These are phyloP conservation scores for Tetragnatha versicolor DNA, from an alignment of 1,140 invertebrate genomes.

Conservation along the genomic window DNA sequence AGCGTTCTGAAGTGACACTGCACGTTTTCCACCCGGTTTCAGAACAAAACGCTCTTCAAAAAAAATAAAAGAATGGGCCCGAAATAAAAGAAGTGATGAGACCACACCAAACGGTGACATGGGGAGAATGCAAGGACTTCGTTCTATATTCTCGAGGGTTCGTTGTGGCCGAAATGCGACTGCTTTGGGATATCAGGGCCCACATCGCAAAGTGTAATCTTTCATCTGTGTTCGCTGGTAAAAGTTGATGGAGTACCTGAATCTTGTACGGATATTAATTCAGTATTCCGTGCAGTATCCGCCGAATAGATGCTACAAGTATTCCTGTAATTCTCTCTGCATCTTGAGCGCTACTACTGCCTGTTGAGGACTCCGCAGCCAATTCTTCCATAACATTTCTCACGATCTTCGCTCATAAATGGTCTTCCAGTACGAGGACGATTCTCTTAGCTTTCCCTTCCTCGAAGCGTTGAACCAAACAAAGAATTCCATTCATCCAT, in stretches of 20 bases:
- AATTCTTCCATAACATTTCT: background rate
- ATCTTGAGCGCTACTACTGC: background rate
- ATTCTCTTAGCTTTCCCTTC: background rate
- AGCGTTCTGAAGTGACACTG: background rate
- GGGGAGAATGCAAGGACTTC: background rate
- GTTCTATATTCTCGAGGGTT: background rate
- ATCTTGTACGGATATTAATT: background rate
- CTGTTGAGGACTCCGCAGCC: background rate
- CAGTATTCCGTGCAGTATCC: background rate
- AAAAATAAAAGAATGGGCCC: background rate
- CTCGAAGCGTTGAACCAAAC: background rate
- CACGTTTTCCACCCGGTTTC: background rate
- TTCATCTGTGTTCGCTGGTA: background rate
- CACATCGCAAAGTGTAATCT: background rate
- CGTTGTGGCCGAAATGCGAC: background rate
- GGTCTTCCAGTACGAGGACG: background rate
- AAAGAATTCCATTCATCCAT: background rate
- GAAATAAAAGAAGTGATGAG: background rate
- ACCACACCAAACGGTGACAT: constrained; percentile 1
- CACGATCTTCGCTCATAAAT: background rate
- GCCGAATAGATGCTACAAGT: background rate
- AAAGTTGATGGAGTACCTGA: background rate
- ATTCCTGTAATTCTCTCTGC: background rate
- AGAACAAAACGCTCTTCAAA: background rate
- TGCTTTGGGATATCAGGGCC: background rate